Evolutionary conservation across 2,888 invertebrate genomes (phyloP), one percentile per base, ranked within the genome.

Genomic region (Bursaphelenchus okinawaensis): DNA sequence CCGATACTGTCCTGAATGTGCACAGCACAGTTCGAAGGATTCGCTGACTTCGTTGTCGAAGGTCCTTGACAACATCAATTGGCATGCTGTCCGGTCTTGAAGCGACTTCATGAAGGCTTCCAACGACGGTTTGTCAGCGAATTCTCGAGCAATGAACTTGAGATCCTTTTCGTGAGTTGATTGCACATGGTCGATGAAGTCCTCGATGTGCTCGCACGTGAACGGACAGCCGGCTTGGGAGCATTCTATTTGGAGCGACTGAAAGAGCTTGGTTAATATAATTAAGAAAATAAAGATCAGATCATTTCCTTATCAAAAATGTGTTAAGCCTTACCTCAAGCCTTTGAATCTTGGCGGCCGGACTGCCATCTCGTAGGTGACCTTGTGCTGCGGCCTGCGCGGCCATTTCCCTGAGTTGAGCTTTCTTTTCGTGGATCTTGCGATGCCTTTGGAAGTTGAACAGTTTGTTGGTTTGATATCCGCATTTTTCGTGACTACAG

Each of bases 391-490:
- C 20, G 51, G 22, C 26, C 6, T 50, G 60, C 50, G 60, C 50
- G 24, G 60, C 31, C 24, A 54, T 54, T 54, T 54, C 54, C 23
- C 54, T 23, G 40, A 51, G 52, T 50, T 22, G 60, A 20, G 24
- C 24, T 7, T 59, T 59, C 51, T 59, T 59, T 22, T 59, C 60
- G 60, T 59, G 60, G 51, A 59, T 59, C 19, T 59, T 59, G 20
- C 60, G 60, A 20, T 59, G 60, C 19, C 60, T n/a, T 59, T 59
- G 60, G 50, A 59, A 59, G 60, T 59, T 59, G 50, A 59, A 59
- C 22, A 59, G 60, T 27, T 59, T 59, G 52, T 59, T 59, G 50
- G 60, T 59, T 29, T 59, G 60, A 29, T 59, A 59, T 22, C 60
- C 60, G 60, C 60, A 59, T 27, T 59, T 59, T 26, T 59, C 60